These are phyloP conservation scores for Etheostoma cragini DNA, from an alignment of 2,113 vertebrate species.

Conservation along the genomic window DNA sequence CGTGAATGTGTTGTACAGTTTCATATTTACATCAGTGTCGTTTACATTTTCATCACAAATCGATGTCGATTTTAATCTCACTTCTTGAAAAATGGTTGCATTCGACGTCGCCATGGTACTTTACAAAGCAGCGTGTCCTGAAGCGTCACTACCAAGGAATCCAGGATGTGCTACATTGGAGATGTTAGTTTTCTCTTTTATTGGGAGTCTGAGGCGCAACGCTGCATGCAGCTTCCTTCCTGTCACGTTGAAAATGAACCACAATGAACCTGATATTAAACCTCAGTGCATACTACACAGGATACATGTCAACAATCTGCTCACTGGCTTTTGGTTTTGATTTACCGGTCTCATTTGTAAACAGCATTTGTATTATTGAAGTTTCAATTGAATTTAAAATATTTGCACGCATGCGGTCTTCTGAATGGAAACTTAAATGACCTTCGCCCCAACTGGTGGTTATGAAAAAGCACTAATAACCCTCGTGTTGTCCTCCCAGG, in stretches of 20 bases:
- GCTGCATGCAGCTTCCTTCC: slow-evolving; percentile 76
- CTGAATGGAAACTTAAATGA: background rate
- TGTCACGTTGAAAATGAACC: slow-evolving; percentile 82
- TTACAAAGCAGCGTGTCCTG: slow-evolving; percentile 35
- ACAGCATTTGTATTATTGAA: background rate
- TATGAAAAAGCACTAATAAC: background rate
- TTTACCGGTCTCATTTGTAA: background rate
- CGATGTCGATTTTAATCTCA: slow-evolving; percentile 49
- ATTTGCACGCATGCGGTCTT: background rate
- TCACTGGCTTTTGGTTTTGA: slow-evolving; percentile 11
- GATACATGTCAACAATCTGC: slow-evolving; percentile 19
- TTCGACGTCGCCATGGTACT: background rate
- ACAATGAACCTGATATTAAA: slow-evolving; percentile 73
- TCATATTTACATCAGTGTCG: background rate
- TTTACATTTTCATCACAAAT: background rate
- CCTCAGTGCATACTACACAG: slow-evolving; percentile 21
- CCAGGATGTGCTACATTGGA: slow-evolving; percentile 62
- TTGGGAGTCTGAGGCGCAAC: slow-evolving; percentile 62
- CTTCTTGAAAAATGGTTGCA: slow-evolving; percentile 32
- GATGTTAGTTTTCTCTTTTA: slow-evolving; percentile 60
- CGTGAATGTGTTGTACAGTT: background rate
- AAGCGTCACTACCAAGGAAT: slow-evolving; percentile 73
- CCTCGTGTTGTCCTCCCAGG: too few relatives aligned
- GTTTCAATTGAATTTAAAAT: background rate
- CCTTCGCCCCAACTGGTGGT: background rate